phyloP scores from a whole-genome alignment of 2,113 vertebrate genomes.

The Cyphomyrus plagiostoma region DNA sequence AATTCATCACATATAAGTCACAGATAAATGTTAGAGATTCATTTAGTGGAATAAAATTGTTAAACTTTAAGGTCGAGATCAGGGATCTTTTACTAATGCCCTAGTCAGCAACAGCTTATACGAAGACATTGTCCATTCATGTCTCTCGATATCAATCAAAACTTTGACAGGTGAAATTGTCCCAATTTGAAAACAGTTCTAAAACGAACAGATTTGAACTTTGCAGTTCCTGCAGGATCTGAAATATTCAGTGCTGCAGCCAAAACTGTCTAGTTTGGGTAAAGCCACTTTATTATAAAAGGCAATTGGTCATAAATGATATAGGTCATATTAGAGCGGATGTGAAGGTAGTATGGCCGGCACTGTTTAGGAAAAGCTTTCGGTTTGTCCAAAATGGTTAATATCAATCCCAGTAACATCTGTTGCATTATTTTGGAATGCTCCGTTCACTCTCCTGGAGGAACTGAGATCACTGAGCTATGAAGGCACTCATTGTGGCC shows the following conservation, averaged over 20 bases:
- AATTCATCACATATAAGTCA: not conserved
- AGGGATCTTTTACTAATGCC: not conserved
- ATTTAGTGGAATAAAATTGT: not conserved
- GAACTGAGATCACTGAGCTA: not conserved
- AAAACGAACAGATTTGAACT: not conserved
- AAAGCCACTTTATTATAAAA: not conserved
- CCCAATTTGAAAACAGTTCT: not conserved
- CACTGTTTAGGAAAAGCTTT: not conserved
- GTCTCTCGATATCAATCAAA: not conserved
- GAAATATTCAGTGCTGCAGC: not conserved
- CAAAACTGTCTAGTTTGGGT: not conserved
- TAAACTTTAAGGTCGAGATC: not conserved
- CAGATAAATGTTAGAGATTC: not conserved
- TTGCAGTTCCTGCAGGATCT: not conserved
- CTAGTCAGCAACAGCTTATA: not conserved
- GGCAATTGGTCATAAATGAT: not conserved
- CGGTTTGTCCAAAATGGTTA: not conserved
- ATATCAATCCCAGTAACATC: not conserved
- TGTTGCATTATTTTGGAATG: not conserved
- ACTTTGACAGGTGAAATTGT: not conserved
- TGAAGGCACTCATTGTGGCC: conserved; percentile 14
- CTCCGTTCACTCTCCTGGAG: not conserved
- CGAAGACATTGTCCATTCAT: not conserved
- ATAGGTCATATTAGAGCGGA: not conserved
- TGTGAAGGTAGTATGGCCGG: not conserved